A percentile compares a stretch with the other conserved stretches of the same genome.
These are phyloP conservation scores for Diglossa cyanea DNA, from an alignment of 2,797 vertebrate species.

Conservation along the genomic window DNA sequence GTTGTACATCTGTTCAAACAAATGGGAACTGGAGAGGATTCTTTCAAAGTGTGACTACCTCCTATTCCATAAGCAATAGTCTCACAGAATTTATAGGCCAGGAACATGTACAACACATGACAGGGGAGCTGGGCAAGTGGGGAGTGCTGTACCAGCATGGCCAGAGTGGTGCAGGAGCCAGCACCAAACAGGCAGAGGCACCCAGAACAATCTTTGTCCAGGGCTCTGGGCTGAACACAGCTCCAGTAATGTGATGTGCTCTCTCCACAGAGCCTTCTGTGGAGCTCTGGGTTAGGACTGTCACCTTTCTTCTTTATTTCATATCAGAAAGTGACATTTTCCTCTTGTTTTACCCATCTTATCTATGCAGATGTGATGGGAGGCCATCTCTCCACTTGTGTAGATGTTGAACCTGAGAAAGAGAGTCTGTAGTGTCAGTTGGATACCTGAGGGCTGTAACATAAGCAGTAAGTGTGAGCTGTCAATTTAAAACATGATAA, in stretches of 20 bases:
- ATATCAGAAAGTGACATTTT: background rate
- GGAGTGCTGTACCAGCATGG: background rate
- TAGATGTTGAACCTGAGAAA: background rate
- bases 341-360: background rate
- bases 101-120: background rate
- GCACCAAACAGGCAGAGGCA: background rate
- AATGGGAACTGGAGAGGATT: background rate
- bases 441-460: background rate
- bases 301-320: background rate
- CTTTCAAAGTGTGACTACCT: background rate
- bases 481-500: background rate
- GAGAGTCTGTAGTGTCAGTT: too few species aligned
- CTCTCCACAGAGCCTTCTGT: background rate
- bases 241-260: rapidly evolving
- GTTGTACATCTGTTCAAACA: too few species aligned
- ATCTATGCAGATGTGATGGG: background rate
- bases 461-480: background rate
- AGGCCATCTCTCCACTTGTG: background rate
- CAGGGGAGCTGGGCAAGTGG: background rate
- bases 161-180: background rate
- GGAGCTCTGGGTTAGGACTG: rapidly evolving
- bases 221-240: background rate
- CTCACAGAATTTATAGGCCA: background rate
- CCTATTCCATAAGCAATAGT: background rate
- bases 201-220: background rate